These are phyloP conservation scores for Alexandromys fortis DNA, from an alignment of 2,113 vertebrate species.

Conservation along the genomic window DNA sequence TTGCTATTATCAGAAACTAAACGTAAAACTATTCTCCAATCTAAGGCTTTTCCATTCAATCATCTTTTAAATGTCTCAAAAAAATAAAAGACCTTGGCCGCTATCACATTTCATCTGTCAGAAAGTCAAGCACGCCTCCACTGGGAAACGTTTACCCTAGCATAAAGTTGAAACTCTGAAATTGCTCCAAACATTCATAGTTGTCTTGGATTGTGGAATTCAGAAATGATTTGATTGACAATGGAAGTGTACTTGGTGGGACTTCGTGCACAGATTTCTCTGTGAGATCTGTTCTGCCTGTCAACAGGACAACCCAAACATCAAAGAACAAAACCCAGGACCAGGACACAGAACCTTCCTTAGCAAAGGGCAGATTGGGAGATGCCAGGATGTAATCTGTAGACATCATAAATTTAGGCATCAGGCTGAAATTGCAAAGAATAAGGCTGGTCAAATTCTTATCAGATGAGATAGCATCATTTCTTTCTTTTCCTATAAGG, in stretches of 20 bases:
- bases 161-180: background rate
- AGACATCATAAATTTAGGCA: background rate
- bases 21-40: conserved; percentile 46
- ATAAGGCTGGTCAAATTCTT: background rate
- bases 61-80: conserved; percentile 42
- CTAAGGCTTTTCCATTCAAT: background rate
- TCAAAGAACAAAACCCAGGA: background rate
- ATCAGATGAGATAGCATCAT: background rate
- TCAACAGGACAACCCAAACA: background rate
- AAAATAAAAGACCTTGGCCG: background rate
- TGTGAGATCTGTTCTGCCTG: background rate
- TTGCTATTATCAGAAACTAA: conserved; percentile 59
- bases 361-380: background rate
- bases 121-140: background rate
- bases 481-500: background rate
- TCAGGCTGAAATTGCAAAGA: background rate
- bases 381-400: background rate
- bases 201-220: background rate
- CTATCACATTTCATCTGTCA: conserved; percentile 27
- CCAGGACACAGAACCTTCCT: background rate
- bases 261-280: background rate
- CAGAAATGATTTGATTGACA: background rate
- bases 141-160: background rate
- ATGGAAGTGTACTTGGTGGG: background rate
- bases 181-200: background rate